Base-by-base conservation (phyloP, 2,888 invertebrate species). In the Pantelozetes paolii region DNA sequence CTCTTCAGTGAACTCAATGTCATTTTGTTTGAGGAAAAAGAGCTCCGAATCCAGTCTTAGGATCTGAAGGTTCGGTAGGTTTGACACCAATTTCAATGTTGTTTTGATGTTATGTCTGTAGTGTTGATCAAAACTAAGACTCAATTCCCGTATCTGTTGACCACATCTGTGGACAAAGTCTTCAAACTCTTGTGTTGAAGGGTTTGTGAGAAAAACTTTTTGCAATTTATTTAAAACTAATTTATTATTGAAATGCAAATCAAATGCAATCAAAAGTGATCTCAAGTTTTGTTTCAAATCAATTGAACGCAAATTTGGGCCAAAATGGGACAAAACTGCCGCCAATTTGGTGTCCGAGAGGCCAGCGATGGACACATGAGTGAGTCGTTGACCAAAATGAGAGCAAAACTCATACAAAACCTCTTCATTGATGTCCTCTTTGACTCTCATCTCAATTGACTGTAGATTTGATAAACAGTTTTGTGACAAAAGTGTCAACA, bases 261-360 rank as follows among this genome's bases (percentile, higher is more conserved):
- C 18, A 18, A 13, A 5, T 5, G 26, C 9, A 20, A 8, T 62
- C 2, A 62, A 23, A 30, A 62, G 30, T 62, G 62, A 62, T n/a
- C 30, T 6, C 15, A 62, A 62, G n/a, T 62, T 62, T 18, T 62
- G 30, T 62, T 62, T 62, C 30, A 62, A 62, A 62, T 62, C 62
- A 62, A 62, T 62, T 62, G 62, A 62, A 9, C n/a, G 5, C 28
- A 62, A 30, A 23, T 62, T 62, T 30, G 28, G 62, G 30, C 30
- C 62, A 23, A 62, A 62, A 30, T 11, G 18, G 5, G 62, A 62
- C 2, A 62, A 6, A 62, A 30, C 11, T 18, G 28, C 30, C 32
- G 62, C 28, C 18, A 30, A 6, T 32, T 23, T 28, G 9, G 15
- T 11, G 2, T 30, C 62, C 9, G 28, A 28, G 6, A 62, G 28